Evolutionary conservation across 2,797 vertebrate genomes (phyloP).

Genomic region (Prionace glauca): DNA sequence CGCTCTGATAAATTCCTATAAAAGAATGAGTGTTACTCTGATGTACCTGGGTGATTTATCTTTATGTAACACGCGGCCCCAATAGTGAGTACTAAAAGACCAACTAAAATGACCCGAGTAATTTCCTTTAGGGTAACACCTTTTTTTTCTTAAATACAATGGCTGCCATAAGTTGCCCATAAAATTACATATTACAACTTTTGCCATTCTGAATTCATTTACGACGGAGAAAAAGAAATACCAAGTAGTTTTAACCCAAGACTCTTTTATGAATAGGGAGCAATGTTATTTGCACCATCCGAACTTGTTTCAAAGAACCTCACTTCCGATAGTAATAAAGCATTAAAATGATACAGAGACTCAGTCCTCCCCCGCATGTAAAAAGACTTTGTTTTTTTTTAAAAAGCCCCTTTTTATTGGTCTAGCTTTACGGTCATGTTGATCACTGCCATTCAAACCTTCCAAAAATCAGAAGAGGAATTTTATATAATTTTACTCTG

Average conservation of each 20-base stretch:
- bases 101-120: neutral
- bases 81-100: neutral
- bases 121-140: no score
- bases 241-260: neutral
- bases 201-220: neutral
- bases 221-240: neutral
- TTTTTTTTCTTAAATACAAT: neutral
- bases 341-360: conserved; percentile 68
- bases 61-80: neutral
- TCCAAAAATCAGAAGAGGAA: neutral
- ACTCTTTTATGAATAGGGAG: conserved; percentile 61
- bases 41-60: neutral
- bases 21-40: neutral
- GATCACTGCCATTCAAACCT: neutral
- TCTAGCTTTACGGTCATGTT: neutral
- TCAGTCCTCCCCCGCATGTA: conserved; percentile 50
- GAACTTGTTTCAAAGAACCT: conserved; percentile 64
- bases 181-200: neutral
- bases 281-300: conserved; percentile 65
- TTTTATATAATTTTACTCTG: neutral
- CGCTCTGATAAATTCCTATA: neutral
- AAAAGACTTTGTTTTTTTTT: conserved; percentile 47
- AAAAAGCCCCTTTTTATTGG: neutral
- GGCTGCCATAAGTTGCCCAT: neutral
- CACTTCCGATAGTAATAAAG: conserved; percentile 63